These are phyloP conservation scores for Perithous albicinctus DNA, from an alignment of 2,888 invertebrate genomes.

Conservation along the genomic window DNA sequence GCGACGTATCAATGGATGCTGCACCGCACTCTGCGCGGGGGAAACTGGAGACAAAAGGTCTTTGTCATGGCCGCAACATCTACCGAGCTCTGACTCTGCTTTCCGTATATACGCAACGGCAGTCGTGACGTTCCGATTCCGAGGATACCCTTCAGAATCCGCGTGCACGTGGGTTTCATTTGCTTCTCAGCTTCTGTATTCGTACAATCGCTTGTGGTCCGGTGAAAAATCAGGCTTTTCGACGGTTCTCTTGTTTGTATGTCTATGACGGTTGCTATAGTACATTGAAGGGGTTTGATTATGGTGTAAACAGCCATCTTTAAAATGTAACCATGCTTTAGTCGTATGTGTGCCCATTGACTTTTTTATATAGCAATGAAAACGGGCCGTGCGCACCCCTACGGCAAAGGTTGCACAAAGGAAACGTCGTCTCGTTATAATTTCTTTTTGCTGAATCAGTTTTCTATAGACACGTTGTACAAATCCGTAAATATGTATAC, in stretches of 20 bases:
- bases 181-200: neutral
- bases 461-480: constrained; percentile 26
- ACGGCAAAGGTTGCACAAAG: neutral
- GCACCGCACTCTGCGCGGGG: constrained; percentile 36
- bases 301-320: neutral
- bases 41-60: constrained; percentile 70
- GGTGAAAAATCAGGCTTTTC: constrained; percentile 17
- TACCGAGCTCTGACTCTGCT: neutral
- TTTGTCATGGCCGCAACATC: constrained; percentile 65
- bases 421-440: constrained; percentile 72
- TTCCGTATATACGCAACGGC: constrained; percentile 5
- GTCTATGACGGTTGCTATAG: neutral
- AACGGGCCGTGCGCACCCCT: neutral
- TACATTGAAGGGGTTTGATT: neutral
- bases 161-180: constrained; percentile 58
- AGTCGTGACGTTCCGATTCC: neutral
- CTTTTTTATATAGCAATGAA: neutral
- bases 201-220: constrained; percentile 21
- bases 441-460: constrained; percentile 71
- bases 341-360: neutral
- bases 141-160: constrained; percentile 33
- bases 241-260: neutral
- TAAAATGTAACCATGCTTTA: neutral
- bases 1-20: constrained; percentile 30
- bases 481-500: constrained; percentile 25